phyloP scores from a whole-genome alignment of 2,797 vertebrate genomes.

The Mycteria americana region DNA sequence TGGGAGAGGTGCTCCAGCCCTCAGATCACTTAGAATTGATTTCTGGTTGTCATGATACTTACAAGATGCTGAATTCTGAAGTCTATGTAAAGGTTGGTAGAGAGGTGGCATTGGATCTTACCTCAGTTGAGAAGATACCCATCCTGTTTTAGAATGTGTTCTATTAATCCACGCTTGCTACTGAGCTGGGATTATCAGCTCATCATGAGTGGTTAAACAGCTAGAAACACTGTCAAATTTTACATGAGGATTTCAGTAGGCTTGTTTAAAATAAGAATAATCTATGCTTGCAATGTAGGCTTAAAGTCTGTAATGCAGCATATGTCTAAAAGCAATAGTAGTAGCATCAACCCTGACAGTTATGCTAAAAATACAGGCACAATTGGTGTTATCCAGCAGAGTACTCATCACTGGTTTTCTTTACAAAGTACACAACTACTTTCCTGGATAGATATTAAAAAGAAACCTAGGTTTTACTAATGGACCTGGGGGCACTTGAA shows the following conservation, averaged over 20 bases:
- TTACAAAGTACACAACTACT: not conserved
- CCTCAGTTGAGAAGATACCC: not conserved
- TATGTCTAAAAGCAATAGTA: not conserved
- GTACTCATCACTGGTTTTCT: not conserved
- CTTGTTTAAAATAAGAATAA: not conserved
- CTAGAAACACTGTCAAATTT: not conserved
- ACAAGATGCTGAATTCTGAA: not conserved
- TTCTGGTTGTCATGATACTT: not conserved
- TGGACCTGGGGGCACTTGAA: not conserved
- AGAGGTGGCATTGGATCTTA: not conserved
- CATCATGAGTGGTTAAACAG: not conserved
- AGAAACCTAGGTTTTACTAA: not conserved
- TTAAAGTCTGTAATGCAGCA: not conserved
- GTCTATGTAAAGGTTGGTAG: not conserved
- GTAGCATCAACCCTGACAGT: not conserved
- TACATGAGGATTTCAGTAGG: not conserved
- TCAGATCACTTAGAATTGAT: not conserved
- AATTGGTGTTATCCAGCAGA: not conserved
- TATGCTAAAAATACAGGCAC: not conserved
- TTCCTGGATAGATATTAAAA: not conserved
- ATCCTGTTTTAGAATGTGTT: not conserved
- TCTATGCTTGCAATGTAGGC: not conserved
- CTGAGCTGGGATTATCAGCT: not conserved
- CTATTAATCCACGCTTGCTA: not conserved
- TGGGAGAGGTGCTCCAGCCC: no score